Conservation (phyloP, 2,888 invertebrate genomes). For the Drosophila niveifrons region DNA sequence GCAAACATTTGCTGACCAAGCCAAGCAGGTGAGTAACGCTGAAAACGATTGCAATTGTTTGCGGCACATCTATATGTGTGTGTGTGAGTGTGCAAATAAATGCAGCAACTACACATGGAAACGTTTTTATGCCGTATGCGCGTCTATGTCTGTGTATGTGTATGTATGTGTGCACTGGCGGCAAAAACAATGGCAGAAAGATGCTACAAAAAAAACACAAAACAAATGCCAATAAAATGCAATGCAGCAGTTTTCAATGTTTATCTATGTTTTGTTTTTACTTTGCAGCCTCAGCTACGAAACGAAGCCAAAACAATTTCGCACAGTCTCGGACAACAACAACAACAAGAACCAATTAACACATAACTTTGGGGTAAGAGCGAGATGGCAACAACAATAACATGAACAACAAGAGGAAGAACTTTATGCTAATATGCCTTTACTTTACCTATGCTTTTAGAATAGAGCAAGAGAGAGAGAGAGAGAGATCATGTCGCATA, state of each 20-base stretch:
- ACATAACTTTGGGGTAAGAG: neutral
- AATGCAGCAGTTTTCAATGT: neutral
- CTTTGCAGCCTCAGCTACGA: slow-evolving; percentile 8
- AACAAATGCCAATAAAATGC: slow-evolving; percentile 5
- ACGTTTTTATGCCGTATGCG: neutral
- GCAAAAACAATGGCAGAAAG: slow-evolving; percentile 61
- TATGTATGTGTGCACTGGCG: slow-evolving; percentile 42
- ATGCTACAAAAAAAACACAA: slow-evolving; percentile 2
- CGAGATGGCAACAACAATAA: slow-evolving; percentile 10
- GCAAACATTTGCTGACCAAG: neutral
- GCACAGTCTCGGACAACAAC: slow-evolving; percentile 43
- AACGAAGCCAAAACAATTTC: slow-evolving; percentile 7
- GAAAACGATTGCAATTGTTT: neutral
- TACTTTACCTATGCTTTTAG: neutral
- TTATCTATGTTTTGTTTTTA: neutral
- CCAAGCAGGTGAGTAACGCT: slow-evolving; percentile 27
- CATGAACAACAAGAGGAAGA: neutral
- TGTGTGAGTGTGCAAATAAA: neutral
- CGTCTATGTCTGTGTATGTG: slow-evolving; percentile 1
- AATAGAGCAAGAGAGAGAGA: slow-evolving; percentile 2
- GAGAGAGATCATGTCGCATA: slow-evolving; percentile 90
- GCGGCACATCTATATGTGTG: neutral
- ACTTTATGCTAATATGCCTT: neutral
- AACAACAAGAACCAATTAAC: neutral
- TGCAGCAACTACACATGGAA: neutral